phyloP scores from a whole-genome alignment of 2,113 vertebrate species.

The Urocolius indicus region DNA sequence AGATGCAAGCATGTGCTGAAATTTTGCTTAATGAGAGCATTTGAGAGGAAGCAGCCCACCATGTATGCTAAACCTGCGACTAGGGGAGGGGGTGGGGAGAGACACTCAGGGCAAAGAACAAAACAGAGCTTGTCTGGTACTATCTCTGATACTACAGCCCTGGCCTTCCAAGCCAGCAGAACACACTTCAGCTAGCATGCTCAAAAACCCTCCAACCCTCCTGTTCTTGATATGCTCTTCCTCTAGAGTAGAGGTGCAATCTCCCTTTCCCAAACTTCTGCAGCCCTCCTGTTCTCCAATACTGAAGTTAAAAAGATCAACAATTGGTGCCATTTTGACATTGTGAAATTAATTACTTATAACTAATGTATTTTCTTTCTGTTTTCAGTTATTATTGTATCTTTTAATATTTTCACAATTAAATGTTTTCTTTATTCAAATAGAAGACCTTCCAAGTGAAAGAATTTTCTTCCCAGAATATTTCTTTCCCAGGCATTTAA shows the following conservation, averaged over 20 bases:
- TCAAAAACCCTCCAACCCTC: neutral
- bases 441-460: neutral
- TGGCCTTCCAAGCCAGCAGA: neutral
- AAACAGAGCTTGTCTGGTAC: neutral
- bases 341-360: neutral
- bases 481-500: neutral
- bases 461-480: neutral
- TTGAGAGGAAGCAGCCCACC: neutral
- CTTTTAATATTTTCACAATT: neutral
- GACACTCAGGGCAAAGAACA: neutral
- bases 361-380: neutral
- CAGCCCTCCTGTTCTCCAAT: neutral
- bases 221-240: neutral
- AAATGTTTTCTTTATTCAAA: neutral
- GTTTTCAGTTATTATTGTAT: neutral
- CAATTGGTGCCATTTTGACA: neutral
- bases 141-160: neutral
- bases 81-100: neutral
- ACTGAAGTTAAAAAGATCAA: neutral
- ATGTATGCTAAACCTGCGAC: fast-evolving
- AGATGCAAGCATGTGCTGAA: neutral
- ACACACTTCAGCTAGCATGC: neutral
- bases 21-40: slow-evolving; percentile 19
- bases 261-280: neutral
- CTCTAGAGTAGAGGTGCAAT: neutral